Evolutionary conservation across 2,797 vertebrate species (phyloP), one percentile per base, ranked within the genome.

Genomic region (Myotis vivesi): DNA sequence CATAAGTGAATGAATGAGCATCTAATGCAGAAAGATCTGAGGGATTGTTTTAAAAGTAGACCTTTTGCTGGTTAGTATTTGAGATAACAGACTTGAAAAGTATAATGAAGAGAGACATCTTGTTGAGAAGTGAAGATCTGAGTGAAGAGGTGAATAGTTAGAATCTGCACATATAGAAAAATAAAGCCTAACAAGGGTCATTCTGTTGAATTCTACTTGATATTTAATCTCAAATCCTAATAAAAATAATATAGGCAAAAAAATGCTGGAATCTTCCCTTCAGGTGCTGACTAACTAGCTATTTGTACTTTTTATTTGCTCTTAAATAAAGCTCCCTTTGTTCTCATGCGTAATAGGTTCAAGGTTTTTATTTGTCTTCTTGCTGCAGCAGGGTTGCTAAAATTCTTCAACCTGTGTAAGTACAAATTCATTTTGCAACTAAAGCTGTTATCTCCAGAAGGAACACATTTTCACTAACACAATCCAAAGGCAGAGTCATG

Each of bases 221-320:
- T 49, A 68, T 85, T 93, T 73, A 79, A 62, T 62, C 80, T 90
- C 71, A 77, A 77, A 71, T 72, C 12, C 44, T 69, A 82, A 77
- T 86, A 73, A 86, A 91, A 91, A 41, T 83, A 94, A 71, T 59
- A 79, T 15, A 38, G 46, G 25, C 22, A 55, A 64, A 69, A 89
- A n/a, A 66, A 68, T 28, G 36, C 2, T 85, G 80, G 73, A 88
- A 62, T 94, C 89, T 66, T 82, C 73, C 77, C 64, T 86, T 94
- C 69, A 46, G 30, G 51, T n/a, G 46, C 66, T 91, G n/a, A 41
- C 79, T 72, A 51, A 55, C 72, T 72, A 51, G 49, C 73, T 94
- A 77, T 83, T 92, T 88, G 41, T 82, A 81, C 16, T 85, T 92
- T 96, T 76, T 73, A 94, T 95, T 91, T 95, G 92, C 83, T 83